These are phyloP conservation scores for Crossocerus cetratus DNA, from an alignment of 2,888 invertebrate genomes.

Conservation along the genomic window DNA sequence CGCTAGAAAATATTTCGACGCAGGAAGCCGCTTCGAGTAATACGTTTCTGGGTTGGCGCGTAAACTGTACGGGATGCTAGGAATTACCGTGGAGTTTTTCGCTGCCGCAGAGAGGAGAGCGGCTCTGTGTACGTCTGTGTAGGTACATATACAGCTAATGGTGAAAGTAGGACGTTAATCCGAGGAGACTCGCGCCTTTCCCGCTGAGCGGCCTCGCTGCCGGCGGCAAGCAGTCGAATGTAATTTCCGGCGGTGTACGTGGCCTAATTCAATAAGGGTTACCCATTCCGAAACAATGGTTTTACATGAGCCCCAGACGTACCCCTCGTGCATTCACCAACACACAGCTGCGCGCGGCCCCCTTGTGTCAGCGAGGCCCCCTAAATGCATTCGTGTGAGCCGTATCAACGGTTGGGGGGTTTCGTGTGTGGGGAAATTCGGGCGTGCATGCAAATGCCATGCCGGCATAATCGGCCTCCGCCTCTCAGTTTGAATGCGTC, in stretches of 20 bases:
- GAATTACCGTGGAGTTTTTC: neutral
- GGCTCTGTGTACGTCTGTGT: too few relatives aligned
- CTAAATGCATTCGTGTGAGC: neutral
- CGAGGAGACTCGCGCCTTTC: conserved; percentile 30
- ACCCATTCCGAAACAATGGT: conserved; percentile 50
- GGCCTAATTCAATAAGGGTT: conserved; percentile 54
- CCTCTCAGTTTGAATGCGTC: conserved; percentile 46
- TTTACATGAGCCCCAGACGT: conserved; percentile 1
- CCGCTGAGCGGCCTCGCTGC: conserved; percentile 31
- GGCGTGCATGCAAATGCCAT: conserved; percentile 3
- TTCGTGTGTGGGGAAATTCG: conserved; percentile 5
- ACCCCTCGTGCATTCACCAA: conserved; percentile 3
- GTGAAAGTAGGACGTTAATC: conserved; percentile 14
- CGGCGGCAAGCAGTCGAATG: conserved; percentile 39
- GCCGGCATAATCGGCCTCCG: conserved; percentile 17
- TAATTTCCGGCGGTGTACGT: conserved; percentile 56
- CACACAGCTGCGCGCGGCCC: neutral
- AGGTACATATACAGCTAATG: conserved; percentile 5
- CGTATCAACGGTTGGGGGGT: neutral
- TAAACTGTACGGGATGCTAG: neutral
- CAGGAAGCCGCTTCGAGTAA: conserved; percentile 1
- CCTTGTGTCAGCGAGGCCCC: neutral
- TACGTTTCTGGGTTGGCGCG: neutral
- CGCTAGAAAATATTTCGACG: neutral
- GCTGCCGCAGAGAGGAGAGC: neutral